Base-by-base conservation (phyloP, 2,113 vertebrate species). In the Osmerus mordax region DNA sequence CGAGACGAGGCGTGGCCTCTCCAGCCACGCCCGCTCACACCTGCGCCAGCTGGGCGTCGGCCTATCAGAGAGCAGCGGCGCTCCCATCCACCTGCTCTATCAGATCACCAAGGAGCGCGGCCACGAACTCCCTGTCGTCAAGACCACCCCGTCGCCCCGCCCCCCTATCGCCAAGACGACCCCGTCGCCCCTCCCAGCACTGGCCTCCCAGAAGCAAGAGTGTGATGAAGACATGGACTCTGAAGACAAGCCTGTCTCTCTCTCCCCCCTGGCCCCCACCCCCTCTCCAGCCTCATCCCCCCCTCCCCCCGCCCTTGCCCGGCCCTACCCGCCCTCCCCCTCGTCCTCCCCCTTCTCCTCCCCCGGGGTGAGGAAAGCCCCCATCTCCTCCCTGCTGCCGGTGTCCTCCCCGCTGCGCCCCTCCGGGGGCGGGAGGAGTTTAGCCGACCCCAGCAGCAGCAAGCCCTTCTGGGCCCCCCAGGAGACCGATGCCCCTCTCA, bases 1-100 rank as follows among this genome's bases (percentile, higher is more conserved):
- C 58, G 95, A 96, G 80, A 97, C 94, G 7, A 89, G 93, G 66
- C 94, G 95, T 14, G 95, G 95, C 2, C 87, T 98, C 0, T 96
- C 96, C 54, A 96, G 93, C 90, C 97, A 97, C 13, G 94, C 96
- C 0, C 94, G 96, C 58, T 97, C 95, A 29, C 96, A 98, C 89
- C 87, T 97, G 29, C 93, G 95, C 14, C 96, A 96, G 86, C 93
- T 96, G 60, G 96, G 95, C 2, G 90, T 97, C 36, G 89, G 92
- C 0, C 90, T 94, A 36, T 96, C 95, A 0, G 95, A 97, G 84
- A 94, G 92, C 88, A 94, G 94, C 14, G 94, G 94, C 0, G 93
- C 95, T 0, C 94, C 96, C 80, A 94, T 96, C 72, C 92, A 95
- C 81, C 89, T 96, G 64, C 94, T 97, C 65, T 93, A 94, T 61